Evolutionary conservation across 2,888 invertebrate genomes (phyloP).

Genomic region (Pollenia amentaria): DNA sequence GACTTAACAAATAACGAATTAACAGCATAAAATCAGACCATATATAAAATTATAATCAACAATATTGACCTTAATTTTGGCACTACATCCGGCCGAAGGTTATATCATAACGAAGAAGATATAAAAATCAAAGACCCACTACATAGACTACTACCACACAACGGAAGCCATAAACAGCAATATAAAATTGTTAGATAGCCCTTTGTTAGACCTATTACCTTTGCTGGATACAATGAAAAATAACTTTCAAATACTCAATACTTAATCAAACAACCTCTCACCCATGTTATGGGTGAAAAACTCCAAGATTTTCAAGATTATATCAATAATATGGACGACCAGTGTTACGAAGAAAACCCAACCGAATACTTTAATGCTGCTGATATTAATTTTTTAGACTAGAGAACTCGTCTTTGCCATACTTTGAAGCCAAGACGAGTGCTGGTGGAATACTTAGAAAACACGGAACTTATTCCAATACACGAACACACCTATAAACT

Average conservation of each 20-base stretch:
- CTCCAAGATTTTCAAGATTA: too few relatives aligned
- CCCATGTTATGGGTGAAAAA: too few relatives aligned
- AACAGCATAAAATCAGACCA: constrained; percentile 9
- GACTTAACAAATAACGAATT: constrained; percentile 14
- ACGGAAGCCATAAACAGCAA: constrained; percentile 18
- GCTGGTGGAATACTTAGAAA: too few relatives aligned
- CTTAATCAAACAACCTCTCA: constrained; percentile 26
- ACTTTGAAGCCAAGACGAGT: too few relatives aligned
- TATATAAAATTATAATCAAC: constrained; percentile 26
- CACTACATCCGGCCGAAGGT: constrained; percentile 6
- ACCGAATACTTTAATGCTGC: too few relatives aligned
- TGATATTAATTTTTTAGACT: too few relatives aligned
- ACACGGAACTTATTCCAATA: too few relatives aligned
- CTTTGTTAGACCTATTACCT: not conserved
- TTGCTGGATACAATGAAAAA: constrained; percentile 6
- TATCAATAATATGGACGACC: too few relatives aligned
- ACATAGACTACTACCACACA: constrained; percentile 21
- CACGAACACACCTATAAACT: too few relatives aligned
- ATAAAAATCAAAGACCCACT: constrained; percentile 41
- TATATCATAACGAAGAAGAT: constrained; percentile 31
- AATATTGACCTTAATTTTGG: constrained; percentile 11
- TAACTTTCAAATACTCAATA: constrained; percentile 13
- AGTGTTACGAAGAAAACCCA: too few relatives aligned
- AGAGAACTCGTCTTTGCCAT: too few relatives aligned
- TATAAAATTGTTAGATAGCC: constrained; percentile 18